Percentiles rank a stretch among this genome's conserved stretches.
These are phyloP conservation scores for Euphonia xanthogaster DNA, from an alignment of 2,797 vertebrate genomes.

Conservation along the genomic window DNA sequence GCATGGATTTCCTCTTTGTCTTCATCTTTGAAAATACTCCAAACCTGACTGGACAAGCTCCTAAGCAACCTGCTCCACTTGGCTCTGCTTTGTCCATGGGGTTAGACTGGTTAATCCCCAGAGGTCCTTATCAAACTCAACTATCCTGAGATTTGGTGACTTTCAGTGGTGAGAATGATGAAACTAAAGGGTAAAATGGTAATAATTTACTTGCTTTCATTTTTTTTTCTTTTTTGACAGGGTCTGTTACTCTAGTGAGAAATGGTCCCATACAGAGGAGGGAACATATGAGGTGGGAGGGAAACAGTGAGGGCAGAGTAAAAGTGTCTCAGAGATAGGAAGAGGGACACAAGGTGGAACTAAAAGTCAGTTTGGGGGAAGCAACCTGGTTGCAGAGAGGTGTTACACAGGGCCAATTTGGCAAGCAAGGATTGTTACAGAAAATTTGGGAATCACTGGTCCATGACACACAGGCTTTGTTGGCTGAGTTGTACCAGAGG, in stretches of 20 bases:
- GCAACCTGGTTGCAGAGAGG: neutral
- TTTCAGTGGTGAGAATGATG: neutral
- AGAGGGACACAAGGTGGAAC: neutral
- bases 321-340: neutral
- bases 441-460: neutral
- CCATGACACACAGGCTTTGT: neutral
- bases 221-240: neutral
- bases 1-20: neutral
- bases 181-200: neutral
- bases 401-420: neutral
- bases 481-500: neutral
- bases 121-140: neutral
- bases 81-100: neutral
- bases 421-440: neutral
- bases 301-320: fast-evolving
- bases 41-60: neutral
- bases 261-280: neutral
- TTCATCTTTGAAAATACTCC: neutral
- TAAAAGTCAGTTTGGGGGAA: neutral
- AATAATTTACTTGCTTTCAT: neutral
- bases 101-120: neutral
- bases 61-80: neutral
- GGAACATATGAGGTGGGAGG: neutral
- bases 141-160: neutral
- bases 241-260: neutral